Percentiles rank a stretch among this genome's conserved stretches.
phyloP scores from a whole-genome alignment of 2,113 vertebrate species.

The mouse (Mus musculus) region DNA sequence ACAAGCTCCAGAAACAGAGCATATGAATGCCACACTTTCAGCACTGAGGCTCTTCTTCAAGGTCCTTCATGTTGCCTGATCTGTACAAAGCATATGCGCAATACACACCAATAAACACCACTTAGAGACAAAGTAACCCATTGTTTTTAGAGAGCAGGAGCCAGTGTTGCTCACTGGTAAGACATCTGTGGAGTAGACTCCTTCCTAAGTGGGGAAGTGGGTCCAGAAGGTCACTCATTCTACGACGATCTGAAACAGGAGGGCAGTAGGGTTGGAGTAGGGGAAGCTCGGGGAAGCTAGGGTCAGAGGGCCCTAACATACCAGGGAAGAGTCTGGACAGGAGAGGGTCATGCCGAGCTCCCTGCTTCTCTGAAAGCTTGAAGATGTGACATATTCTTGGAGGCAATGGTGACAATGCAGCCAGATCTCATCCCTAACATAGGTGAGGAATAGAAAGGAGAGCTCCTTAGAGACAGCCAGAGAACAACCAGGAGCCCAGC shows the following conservation, averaged over 20 bases:
- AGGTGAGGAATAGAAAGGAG: no score
- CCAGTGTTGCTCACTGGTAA: no score
- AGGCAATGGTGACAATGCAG: no score
- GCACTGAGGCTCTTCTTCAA: not conserved
- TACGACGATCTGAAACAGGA: not conserved
- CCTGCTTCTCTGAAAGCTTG: not conserved
- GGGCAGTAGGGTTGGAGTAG: not conserved
- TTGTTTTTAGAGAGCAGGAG: not conserved
- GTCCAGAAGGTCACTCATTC: not conserved
- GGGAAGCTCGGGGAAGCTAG: not conserved
- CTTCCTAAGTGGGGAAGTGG: not conserved
- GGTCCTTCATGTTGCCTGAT: not conserved
- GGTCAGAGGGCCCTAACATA: no score
- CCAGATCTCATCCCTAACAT: not conserved
- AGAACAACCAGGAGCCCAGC: not conserved
- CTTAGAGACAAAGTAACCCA: not conserved
- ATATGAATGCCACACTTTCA: not conserved
- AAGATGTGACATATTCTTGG: not conserved
- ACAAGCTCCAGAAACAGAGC: not conserved
- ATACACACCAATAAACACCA: fast-evolving
- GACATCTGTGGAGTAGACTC: fast-evolving
- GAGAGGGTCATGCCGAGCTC: fast-evolving
- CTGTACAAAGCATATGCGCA: not conserved
- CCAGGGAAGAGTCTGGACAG: not conserved
- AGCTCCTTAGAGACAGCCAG: not conserved